Percentiles rank a stretch among this genome's conserved stretches.
Conservation (phyloP, 2,888 invertebrate genomes). For the Aleiodes alternator region DNA sequence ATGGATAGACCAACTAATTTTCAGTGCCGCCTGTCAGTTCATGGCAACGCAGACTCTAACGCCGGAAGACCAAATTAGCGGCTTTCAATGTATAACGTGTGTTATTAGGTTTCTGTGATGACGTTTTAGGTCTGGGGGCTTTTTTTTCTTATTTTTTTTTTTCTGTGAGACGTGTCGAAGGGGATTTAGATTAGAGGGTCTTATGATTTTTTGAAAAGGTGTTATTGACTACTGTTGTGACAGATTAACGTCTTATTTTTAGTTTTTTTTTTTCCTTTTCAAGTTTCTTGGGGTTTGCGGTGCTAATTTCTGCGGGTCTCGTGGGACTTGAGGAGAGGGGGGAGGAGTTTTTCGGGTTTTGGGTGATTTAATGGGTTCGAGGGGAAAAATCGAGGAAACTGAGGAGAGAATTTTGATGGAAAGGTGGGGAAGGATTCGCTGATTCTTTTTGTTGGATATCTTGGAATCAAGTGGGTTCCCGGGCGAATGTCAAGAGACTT, state of each 20-base stretch:
- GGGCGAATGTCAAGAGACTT: too few relatives aligned
- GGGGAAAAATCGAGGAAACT: too few relatives aligned
- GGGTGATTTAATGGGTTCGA: too few relatives aligned
- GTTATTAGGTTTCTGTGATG: slow-evolving; percentile 28
- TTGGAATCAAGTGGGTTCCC: too few relatives aligned
- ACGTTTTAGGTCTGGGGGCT: slow-evolving; percentile 3
- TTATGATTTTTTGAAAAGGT: slow-evolving; percentile 37
- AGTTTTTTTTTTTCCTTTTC: background rate
- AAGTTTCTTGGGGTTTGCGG: background rate
- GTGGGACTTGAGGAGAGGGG: background rate
- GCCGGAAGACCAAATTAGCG: slow-evolving; percentile 47
- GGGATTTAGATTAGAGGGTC: slow-evolving; percentile 42
- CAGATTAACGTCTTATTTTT: slow-evolving; percentile 34
- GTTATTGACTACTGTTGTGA: slow-evolving; percentile 39
- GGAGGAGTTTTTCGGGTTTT: too few relatives aligned
- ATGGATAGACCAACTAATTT: slow-evolving; percentile 67
- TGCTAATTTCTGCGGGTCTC: background rate
- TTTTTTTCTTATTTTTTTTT: slow-evolving; percentile 8
- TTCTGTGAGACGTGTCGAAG: slow-evolving; percentile 32
- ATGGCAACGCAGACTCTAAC: slow-evolving; percentile 35
- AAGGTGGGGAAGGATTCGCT: too few relatives aligned
- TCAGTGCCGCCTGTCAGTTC: slow-evolving; percentile 49
- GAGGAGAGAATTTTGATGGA: too few relatives aligned
- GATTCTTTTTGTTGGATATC: too few relatives aligned
- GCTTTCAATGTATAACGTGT: slow-evolving; percentile 34